phyloP scores from a whole-genome alignment of 2,888 invertebrate genomes.

The Caenorhabditis sulstoni region DNA sequence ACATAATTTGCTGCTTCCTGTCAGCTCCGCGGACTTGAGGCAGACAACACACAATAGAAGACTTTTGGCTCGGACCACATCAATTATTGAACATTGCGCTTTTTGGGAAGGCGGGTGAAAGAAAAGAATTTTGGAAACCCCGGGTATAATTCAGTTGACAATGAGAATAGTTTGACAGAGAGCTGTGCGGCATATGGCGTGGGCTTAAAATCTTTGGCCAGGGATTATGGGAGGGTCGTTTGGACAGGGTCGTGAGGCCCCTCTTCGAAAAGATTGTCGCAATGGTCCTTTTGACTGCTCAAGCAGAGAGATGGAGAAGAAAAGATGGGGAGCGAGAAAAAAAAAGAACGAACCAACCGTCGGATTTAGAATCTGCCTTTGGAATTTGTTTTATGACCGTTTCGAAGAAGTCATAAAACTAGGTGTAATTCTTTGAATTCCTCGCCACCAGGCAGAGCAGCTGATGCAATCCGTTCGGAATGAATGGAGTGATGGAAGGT shows the following conservation, averaged over 20 bases:
- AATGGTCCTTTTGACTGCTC: conserved; percentile 10
- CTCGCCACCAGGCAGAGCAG: conserved; percentile 13
- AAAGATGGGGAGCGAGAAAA: background rate
- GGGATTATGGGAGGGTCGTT: conserved; percentile 39
- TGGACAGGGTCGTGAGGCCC: background rate
- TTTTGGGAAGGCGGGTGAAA: conserved; percentile 49
- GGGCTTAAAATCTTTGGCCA: conserved; percentile 54
- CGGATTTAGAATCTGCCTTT: conserved; percentile 16
- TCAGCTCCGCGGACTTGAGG: conserved; percentile 17
- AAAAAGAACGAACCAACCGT: conserved; percentile 14
- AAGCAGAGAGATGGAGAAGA: background rate
- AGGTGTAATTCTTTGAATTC: conserved; percentile 3
- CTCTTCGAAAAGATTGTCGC: conserved; percentile 17
- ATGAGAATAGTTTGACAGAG: conserved; percentile 43
- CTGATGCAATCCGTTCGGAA: conserved; percentile 19
- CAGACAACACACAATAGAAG: conserved; percentile 49
- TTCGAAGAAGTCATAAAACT: conserved; percentile 27
- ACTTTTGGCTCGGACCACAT: conserved; percentile 55
- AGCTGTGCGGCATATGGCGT: conserved; percentile 26
- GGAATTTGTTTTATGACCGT: conserved; percentile 26
- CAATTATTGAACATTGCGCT: conserved; percentile 63
- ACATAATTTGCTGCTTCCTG: conserved; percentile 55
- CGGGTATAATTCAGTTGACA: conserved; percentile 56
- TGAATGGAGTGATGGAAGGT: conserved; percentile 30
- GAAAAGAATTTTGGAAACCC: conserved; percentile 55